Evolutionary conservation across 2,797 vertebrate species (phyloP).

Genomic region (Agapornis canus): DNA sequence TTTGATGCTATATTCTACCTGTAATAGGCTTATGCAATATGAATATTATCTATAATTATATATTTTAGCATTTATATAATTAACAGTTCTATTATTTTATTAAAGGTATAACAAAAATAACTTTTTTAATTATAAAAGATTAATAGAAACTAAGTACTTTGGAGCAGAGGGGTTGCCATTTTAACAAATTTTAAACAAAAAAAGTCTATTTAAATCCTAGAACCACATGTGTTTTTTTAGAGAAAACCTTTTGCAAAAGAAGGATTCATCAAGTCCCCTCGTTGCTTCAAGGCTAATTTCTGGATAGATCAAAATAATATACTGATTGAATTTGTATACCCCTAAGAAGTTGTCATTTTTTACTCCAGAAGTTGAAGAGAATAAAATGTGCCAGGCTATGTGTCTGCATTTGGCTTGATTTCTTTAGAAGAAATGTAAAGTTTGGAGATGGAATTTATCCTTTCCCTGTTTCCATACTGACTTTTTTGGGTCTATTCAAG

Average conservation of each 20-base stretch:
- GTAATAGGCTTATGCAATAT: neutral
- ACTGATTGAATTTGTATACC: neutral
- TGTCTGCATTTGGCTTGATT: neutral
- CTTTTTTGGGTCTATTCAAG: neutral
- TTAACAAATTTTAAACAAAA: neutral
- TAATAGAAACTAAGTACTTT: neutral
- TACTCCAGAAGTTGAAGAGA: neutral
- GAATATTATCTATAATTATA: neutral
- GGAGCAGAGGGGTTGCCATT: fast-evolving
- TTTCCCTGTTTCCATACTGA: neutral
- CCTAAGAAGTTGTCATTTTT: neutral
- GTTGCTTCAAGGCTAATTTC: neutral
- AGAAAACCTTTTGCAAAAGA: neutral
- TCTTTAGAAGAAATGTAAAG: neutral
- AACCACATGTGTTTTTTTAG: neutral
- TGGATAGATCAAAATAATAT: neutral
- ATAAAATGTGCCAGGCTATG: neutral
- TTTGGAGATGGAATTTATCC: neutral
- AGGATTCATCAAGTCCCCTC: neutral
- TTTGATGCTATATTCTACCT: neutral
- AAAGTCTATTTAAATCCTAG: neutral
- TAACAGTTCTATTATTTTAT: neutral
- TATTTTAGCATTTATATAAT: neutral
- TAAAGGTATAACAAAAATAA: neutral
- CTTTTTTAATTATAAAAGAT: neutral